Evolutionary conservation across 2,797 vertebrate species (phyloP), one percentile per base, ranked within the genome.

Genomic region (Halcyon leucocephala): DNA sequence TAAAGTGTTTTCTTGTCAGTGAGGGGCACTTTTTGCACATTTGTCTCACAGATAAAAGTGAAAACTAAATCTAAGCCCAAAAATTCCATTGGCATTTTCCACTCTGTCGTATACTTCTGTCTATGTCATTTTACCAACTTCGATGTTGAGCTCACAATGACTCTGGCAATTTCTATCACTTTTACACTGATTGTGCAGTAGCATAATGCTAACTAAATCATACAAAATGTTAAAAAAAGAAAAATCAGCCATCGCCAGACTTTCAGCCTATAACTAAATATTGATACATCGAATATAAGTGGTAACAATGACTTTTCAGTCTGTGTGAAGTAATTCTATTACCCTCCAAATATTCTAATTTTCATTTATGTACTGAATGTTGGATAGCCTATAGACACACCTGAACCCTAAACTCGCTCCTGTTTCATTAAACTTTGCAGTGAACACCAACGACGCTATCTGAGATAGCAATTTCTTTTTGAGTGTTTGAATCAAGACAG

Each of bases 351-450:
- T 92, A 92, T 69, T 96, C 93, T 87, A 44, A 61, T 95, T 97
- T 97, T 96, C 78, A 95, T 97, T 95, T 93, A 94, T 84, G 91
- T 58, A 92, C 29, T 82, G 42, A 72, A 85, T 80, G 82, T 91
- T 93, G 89, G 91, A 86, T 60, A 93, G 55, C 55, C 41, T 80
- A 74, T 54, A 77, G 87, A 12, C 10, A 66, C 57, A 93, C 64
- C 5, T 24, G 31, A 91, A 72, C 55, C 88, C 86, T 94, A 91
- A 97, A 97, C 97, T 97, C 93, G 98, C 88, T 96, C 91, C 91
- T 94, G 72, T 92, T 97, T 97, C 97, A 98, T 97, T 97, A 97
- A 98, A 94, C 88, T 95, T 97, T 85, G 90, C 80, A 88, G 89
- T 74, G 72, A 89, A 90, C 88, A 95, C 91, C 64, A 51, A 74